Conservation (phyloP, 2,113 vertebrate genomes). For the Alectura lathami region DNA sequence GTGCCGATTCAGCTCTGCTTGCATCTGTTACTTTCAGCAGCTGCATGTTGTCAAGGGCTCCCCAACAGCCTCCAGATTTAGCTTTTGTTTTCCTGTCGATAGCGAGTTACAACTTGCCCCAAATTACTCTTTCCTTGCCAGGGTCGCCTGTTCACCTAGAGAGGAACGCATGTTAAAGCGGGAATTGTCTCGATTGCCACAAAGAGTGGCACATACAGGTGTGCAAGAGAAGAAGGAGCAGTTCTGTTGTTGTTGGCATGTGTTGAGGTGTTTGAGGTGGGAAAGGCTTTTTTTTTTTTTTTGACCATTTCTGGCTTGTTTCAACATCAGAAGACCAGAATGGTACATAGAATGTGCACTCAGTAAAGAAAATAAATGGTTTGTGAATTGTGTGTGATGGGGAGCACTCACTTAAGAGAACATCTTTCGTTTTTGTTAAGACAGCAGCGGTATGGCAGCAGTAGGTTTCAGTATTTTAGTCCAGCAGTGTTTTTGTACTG, state of each 20-base stretch:
- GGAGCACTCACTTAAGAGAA: not conserved
- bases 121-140: not conserved
- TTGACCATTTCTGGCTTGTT: too few relatives aligned
- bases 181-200: not conserved
- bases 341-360: not conserved
- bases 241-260: not conserved
- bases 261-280: not conserved
- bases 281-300: not conserved
- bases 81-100: not conserved
- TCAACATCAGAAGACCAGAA: too few relatives aligned
- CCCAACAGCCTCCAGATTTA: not conserved
- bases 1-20: not conserved
- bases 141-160: not conserved
- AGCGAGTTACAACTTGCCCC: not conserved
- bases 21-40: slow-evolving; percentile 27
- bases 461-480: not conserved
- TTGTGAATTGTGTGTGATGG: not conserved
- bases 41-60: slow-evolving; percentile 10
- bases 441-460: not conserved
- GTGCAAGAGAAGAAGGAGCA: not conserved
- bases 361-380: not conserved
- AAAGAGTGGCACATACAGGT: not conserved
- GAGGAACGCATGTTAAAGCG: not conserved
- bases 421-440: not conserved
- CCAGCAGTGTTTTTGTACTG: not conserved